Percentiles rank a stretch among this genome's conserved stretches.
Evolutionary conservation across 2,888 invertebrate genomes (phyloP).

Genomic region (Scaptomyza flava): DNA sequence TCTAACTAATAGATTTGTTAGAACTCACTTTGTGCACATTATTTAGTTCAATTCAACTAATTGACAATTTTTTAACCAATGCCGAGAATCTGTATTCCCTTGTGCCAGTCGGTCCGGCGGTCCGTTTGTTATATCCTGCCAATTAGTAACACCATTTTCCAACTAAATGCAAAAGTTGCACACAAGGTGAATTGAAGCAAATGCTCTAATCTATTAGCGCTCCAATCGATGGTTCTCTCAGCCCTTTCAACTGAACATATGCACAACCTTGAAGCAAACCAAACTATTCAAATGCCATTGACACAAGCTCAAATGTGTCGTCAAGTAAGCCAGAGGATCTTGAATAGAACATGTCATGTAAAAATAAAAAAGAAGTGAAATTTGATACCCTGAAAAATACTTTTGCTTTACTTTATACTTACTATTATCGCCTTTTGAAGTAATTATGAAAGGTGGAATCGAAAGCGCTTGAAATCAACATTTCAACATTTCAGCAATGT

Average conservation of each 20-base stretch:
- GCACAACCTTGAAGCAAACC: conserved; percentile 27
- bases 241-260: not conserved
- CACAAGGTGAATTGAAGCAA: conserved; percentile 2
- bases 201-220: not conserved
- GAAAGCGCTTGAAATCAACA: conserved; percentile 29
- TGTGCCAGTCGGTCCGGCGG: not conserved
- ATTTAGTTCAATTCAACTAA: not conserved
- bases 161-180: conserved; percentile 10
- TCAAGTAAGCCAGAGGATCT: not conserved
- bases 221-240: not conserved
- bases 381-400: not conserved
- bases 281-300: conserved; percentile 58
- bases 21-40: not conserved
- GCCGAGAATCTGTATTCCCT: not conserved
- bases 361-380: not conserved
- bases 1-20: not conserved
- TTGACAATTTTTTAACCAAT: conserved; percentile 11
- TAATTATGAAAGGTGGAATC: conserved; percentile 26
- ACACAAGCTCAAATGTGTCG: conserved; percentile 2
- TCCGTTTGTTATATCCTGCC: conserved; percentile 15
- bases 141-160: conserved; percentile 31
- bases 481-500: conserved; percentile 30
- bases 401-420: too few species aligned
- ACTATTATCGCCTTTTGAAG: conserved; percentile 20
- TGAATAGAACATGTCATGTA: conserved; percentile 3